These are phyloP conservation scores for Nomada fucata DNA, from an alignment of 2,888 invertebrate species.

Conservation along the genomic window DNA sequence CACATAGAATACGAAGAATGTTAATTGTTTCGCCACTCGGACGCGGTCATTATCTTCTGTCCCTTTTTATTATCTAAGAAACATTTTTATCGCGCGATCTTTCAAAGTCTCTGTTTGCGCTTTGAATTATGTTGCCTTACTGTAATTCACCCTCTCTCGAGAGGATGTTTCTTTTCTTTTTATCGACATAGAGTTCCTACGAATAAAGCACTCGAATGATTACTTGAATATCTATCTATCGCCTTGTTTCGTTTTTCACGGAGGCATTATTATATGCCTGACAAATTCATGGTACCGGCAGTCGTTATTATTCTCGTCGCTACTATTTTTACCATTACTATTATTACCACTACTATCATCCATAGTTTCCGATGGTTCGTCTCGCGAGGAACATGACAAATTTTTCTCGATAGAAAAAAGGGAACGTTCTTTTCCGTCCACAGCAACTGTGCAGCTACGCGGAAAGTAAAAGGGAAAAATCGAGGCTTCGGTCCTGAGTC, in stretches of 20 bases:
- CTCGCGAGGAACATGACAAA: too few relatives aligned
- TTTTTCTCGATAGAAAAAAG: conserved; percentile 20
- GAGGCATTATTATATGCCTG: too few relatives aligned
- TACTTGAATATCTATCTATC: background rate
- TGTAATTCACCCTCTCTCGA: background rate
- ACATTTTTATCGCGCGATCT: background rate
- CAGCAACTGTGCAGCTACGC: conserved; percentile 8
- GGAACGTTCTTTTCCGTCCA: conserved; percentile 45
- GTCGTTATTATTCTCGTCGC: background rate
- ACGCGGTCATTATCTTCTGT: background rate
- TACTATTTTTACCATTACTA: too few relatives aligned
- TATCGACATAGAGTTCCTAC: background rate
- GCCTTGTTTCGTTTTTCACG: background rate
- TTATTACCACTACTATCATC: too few relatives aligned
- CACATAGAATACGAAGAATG: too few relatives aligned
- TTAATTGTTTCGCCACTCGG: background rate
- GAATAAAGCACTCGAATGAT: background rate
- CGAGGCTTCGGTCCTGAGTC: conserved; percentile 46
- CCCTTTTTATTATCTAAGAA: background rate
- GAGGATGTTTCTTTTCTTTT: background rate
- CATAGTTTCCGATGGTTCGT: too few relatives aligned
- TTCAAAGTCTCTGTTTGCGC: background rate
- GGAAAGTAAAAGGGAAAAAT: conserved; percentile 2
- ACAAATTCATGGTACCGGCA: background rate
- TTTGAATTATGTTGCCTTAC: background rate